These are phyloP conservation scores for Epinotia nisella DNA, from an alignment of 2,888 invertebrate species.

Conservation along the genomic window DNA sequence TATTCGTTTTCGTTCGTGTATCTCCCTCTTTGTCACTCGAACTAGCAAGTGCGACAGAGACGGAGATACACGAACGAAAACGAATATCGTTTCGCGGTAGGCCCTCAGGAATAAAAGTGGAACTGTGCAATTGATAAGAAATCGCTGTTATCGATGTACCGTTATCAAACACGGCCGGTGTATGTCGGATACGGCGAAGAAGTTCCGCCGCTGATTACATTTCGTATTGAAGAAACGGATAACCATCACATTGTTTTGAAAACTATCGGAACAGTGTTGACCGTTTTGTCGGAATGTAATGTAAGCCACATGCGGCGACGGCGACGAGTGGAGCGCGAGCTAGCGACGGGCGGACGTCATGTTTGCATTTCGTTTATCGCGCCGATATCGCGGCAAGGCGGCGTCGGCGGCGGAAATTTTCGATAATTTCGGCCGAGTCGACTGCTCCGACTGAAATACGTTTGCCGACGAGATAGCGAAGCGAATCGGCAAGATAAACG, in stretches of 20 bases:
- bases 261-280: conserved; percentile 39
- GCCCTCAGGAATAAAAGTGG: conserved; percentile 7
- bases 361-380: conserved; percentile 71
- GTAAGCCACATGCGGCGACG: conserved; percentile 36
- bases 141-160: conserved; percentile 34
- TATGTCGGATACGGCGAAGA: conserved; percentile 25
- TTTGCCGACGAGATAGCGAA: conserved; percentile 55
- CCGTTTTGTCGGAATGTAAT: conserved; percentile 32
- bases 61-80: no score
- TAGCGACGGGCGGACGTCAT: conserved; percentile 54
- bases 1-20: no score
- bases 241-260: conserved; percentile 35
- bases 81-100: no score
- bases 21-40: no score
- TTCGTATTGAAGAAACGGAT: conserved; percentile 26
- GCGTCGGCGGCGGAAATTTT: conserved; percentile 63
- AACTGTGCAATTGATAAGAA: conserved; percentile 30
- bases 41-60: no score
- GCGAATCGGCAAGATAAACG: conserved; percentile 53
- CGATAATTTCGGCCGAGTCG: conserved; percentile 62
- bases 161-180: conserved; percentile 28
- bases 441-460: conserved; percentile 52
- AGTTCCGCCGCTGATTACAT: conserved; percentile 28
- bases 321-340: conserved; percentile 15
- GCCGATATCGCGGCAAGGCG: conserved; percentile 56